phyloP scores from a whole-genome alignment of 2,888 invertebrate species.

The Quadroppia sp. region DNA sequence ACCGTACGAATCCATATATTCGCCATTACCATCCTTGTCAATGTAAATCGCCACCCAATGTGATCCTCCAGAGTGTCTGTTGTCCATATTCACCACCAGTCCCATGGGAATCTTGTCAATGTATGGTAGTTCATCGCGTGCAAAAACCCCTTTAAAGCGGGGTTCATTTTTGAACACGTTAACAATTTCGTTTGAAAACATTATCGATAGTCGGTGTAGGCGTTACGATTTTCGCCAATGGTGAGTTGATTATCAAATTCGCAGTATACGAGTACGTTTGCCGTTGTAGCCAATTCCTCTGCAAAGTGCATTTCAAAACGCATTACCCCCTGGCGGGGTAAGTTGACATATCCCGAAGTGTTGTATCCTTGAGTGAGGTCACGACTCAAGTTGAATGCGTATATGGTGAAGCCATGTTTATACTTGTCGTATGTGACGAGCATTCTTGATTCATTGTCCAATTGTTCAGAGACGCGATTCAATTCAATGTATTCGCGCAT shows the following conservation, averaged over 20 bases:
- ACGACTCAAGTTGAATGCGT: conserved; percentile 31
- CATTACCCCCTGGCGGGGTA: background rate
- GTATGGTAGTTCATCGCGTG: background rate
- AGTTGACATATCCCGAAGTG: background rate
- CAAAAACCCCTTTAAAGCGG: conserved; percentile 23
- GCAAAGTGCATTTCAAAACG: conserved; percentile 27
- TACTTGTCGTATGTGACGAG: background rate
- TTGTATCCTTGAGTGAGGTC: conserved; percentile 34
- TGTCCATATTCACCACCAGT: too few species aligned
- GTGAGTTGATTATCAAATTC: conserved; percentile 33
- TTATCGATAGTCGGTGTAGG: conserved; percentile 6
- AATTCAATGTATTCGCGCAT: background rate
- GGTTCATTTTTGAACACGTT: background rate
- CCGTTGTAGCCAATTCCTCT: background rate
- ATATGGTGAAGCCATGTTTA: background rate
- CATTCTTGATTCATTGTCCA: background rate
- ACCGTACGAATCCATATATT: too few species aligned
- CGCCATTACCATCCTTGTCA: too few species aligned
- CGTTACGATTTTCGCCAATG: background rate
- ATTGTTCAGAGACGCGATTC: background rate
- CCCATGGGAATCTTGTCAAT: too few species aligned
- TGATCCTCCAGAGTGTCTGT: too few species aligned
- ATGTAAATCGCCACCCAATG: too few species aligned
- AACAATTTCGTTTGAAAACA: background rate
- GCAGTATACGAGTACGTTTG: conserved; percentile 17